These are phyloP conservation scores for Regulus satrapa DNA, from an alignment of 2,113 vertebrate species.

Conservation along the genomic window DNA sequence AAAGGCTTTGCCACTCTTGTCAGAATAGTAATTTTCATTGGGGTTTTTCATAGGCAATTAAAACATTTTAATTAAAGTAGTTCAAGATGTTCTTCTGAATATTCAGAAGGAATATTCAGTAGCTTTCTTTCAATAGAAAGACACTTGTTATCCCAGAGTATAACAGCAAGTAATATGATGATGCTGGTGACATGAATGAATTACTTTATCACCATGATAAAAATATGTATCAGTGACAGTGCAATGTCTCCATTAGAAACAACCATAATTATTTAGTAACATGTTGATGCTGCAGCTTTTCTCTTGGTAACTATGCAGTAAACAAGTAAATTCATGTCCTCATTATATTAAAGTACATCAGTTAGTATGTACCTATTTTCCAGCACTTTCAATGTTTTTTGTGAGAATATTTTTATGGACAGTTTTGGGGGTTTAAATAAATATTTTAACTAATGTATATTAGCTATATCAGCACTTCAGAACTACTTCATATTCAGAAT, in stretches of 20 bases:
- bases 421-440: neutral
- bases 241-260: neutral
- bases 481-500: neutral
- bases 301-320: neutral
- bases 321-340: neutral
- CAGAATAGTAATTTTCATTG: neutral
- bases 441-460: neutral
- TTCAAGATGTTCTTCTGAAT: neutral
- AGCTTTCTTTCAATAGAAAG: neutral
- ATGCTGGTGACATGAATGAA: neutral
- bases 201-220: neutral
- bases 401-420: neutral
- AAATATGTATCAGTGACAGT: neutral
- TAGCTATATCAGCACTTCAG: neutral
- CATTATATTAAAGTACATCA: neutral
- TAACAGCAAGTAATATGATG: neutral
- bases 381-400: neutral
- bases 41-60: neutral
- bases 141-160: neutral
- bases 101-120: constrained; percentile 21
- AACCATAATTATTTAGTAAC: neutral
- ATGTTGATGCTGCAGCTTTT: neutral
- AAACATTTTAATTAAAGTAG: neutral
- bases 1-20: neutral
- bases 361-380: neutral